These are phyloP conservation scores for Cydia splendana DNA, from an alignment of 1,140 invertebrate genomes.

Conservation along the genomic window DNA sequence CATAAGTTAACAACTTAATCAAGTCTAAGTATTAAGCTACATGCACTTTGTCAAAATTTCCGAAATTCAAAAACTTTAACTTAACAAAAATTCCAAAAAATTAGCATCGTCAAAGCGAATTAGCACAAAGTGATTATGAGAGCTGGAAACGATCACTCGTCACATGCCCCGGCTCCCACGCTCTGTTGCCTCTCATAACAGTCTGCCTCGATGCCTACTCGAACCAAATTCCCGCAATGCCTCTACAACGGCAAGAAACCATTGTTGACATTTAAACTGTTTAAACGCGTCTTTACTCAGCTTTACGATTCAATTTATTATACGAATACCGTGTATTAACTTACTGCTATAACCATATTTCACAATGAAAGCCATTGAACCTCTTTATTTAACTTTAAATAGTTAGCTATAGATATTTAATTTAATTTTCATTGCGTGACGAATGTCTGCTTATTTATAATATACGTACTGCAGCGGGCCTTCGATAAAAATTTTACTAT, in stretches of 20 bases:
- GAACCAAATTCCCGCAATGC: not conserved
- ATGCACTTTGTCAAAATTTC: too few species aligned
- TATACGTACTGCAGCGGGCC: too few species aligned
- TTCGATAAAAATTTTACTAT: too few species aligned
- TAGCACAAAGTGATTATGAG: conserved; percentile 27
- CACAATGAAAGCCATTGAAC: not conserved
- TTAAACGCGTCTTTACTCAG: not conserved
- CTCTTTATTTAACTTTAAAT: not conserved
- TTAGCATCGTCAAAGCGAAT: not conserved
- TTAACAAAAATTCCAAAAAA: not conserved
- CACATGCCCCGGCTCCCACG: conserved; percentile 9
- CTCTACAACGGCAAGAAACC: not conserved
- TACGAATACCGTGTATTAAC: not conserved
- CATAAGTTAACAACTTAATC: too few species aligned
- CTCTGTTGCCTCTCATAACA: conserved; percentile 21
- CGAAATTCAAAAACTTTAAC: not conserved
- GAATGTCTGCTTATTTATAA: too few species aligned
- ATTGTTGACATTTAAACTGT: conserved; percentile 10
- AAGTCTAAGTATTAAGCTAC: too few species aligned
- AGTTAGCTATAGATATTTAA: not conserved
- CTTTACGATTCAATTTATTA: conserved; percentile 1
- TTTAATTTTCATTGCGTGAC: not conserved
- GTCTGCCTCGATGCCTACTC: not conserved
- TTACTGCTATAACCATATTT: not conserved
- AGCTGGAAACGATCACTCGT: conserved; percentile 13